Evolutionary conservation across 1,140 invertebrate species (phyloP), one percentile per base, ranked within the genome.

Genomic region (Heliconius himera): DNA sequence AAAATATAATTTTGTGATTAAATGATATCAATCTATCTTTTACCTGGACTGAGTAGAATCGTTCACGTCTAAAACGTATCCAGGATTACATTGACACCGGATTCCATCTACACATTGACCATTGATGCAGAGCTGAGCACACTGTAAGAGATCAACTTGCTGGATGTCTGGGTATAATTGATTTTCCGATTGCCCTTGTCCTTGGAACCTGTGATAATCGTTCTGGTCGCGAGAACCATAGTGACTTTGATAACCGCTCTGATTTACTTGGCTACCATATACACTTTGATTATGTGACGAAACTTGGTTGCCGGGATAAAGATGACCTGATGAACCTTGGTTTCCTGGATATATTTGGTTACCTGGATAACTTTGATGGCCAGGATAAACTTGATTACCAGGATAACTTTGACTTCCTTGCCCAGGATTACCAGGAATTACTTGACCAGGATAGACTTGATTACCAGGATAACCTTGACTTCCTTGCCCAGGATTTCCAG

Each of bases 111-210:
- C 86, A 82, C 96, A 96, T 49, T 89, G 75, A 6, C 95, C 95
- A 80, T 96, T 96, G 26, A 95, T 80, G 79, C 96, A 96, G 3
- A 88, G 86, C 60, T 90, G 79, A 54, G 92, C 90, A 82, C 96
- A 96, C 73, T 90, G 72, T 38, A 72, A 72, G 36, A 72, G 29
- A 3, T 41, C 70, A 72, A 38, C 51, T 26, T 22, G 11, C 18
- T 79, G 38, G 16, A 18, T 36, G 18, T 79, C 56, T 36, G 41
- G 16, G 73, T 54, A 46, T 8, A 73, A 49, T 76, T 70, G 75
- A 72, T 70, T 71, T 77, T 29, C 76, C 22, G 77, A 33, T 5
- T 74, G 38, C 5, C 71, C 51, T 29, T 83, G 75, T 56, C 33
- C 70, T 56, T 73, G 73, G 16, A 56, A 26, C 22, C 70, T 76